Conservation (phyloP, 2,888 invertebrate species). For the Drosophila phalerata region DNA sequence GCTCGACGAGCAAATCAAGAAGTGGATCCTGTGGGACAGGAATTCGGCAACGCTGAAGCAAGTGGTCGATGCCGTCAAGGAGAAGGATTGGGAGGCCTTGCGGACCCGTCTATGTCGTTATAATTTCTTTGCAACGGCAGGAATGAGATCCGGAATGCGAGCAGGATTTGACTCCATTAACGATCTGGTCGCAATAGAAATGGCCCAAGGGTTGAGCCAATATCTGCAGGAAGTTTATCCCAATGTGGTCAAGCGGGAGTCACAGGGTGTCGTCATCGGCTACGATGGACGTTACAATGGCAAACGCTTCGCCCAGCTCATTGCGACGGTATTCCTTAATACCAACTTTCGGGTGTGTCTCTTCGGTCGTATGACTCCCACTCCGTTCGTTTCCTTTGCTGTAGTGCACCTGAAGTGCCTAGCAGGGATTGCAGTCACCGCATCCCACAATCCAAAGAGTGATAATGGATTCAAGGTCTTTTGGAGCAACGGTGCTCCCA, state of each 20-base stretch:
- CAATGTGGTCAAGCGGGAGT: constrained; percentile 85
- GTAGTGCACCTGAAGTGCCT: constrained; percentile 91
- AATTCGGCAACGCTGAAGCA: constrained; percentile 89
- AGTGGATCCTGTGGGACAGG: constrained; percentile 92
- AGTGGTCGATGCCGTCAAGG: constrained; percentile 87
- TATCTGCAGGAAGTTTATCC: constrained; percentile 89
- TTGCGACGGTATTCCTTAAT: constrained; percentile 93
- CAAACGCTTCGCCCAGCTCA: constrained; percentile 91
- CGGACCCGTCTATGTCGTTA: constrained; percentile 89
- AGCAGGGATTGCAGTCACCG: constrained; percentile 97
- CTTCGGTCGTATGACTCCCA: constrained; percentile 93
- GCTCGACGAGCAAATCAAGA: constrained; percentile 89
- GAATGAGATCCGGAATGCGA: constrained; percentile 95
- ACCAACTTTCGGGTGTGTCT: constrained; percentile 92
- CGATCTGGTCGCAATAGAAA: constrained; percentile 97
- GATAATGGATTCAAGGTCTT: constrained; percentile 99
- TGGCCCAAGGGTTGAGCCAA: constrained; percentile 94
- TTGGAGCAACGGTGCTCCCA: constrained; percentile 97
- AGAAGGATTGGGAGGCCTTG: constrained; percentile 87
- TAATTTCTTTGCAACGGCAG: constrained; percentile 96
- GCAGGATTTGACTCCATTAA: constrained; percentile 98
- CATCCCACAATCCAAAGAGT: constrained; percentile 97
- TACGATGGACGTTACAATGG: constrained; percentile 97
- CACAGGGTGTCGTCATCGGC: constrained; percentile 93
- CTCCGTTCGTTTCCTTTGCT: constrained; percentile 96